Evolutionary conservation across 2,113 vertebrate species (phyloP).

Genomic region (Actenoides hombroni): DNA sequence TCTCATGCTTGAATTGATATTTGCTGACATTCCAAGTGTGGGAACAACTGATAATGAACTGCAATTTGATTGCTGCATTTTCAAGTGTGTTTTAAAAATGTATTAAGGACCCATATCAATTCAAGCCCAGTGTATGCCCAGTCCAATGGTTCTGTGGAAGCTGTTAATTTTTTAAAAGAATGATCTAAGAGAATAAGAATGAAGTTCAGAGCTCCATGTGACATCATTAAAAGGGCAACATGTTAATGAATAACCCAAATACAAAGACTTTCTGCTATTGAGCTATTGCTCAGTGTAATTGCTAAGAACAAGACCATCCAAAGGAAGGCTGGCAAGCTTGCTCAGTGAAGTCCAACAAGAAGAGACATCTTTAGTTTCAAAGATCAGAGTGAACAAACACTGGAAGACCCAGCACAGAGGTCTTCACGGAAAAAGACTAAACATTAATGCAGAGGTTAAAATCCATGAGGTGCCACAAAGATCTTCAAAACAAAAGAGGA

Average conservation of each 20-base stretch:
- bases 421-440: neutral
- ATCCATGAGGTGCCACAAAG: neutral
- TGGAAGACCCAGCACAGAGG: neutral
- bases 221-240: neutral
- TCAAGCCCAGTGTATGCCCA: neutral
- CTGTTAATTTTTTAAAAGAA: neutral
- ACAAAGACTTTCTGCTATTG: neutral
- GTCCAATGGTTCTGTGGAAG: neutral
- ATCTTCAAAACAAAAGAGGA: neutral
- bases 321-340: neutral
- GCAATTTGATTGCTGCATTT: neutral
- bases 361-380: neutral
- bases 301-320: neutral
- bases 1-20: neutral
- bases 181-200: neutral
- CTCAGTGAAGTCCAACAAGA: neutral
- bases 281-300: neutral
- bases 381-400: neutral
- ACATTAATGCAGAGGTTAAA: neutral
- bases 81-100: neutral
- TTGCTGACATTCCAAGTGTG: neutral
- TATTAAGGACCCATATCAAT: neutral
- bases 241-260: neutral
- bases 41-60: neutral
- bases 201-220: neutral